Percentiles rank a stretch among this genome's conserved stretches.
These are phyloP conservation scores for Vultur gryphus DNA, from an alignment of 2,797 vertebrate species.

Conservation along the genomic window DNA sequence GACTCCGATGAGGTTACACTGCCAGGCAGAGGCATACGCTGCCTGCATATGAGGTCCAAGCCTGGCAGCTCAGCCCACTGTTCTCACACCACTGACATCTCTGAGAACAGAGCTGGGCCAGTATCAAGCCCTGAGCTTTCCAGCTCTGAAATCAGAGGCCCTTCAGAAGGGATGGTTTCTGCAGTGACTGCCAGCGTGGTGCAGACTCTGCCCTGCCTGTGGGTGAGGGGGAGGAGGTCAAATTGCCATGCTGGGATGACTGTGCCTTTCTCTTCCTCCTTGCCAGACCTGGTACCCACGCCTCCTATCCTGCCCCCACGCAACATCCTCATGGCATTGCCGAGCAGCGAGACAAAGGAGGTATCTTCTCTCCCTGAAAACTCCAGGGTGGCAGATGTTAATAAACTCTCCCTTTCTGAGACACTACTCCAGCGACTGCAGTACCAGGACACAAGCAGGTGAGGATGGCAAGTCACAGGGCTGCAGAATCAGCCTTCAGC, in stretches of 20 bases:
- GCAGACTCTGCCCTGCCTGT: background rate
- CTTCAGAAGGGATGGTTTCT: background rate
- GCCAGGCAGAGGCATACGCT: background rate
- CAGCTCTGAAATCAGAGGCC: background rate
- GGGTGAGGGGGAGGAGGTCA: background rate
- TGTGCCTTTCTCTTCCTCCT: background rate
- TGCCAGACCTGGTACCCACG: slow-evolving; percentile 70
- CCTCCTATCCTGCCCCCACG: slow-evolving; percentile 90
- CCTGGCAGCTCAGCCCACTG: background rate
- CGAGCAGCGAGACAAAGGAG: slow-evolving; percentile 80
- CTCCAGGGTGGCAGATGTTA: slow-evolving; percentile 66
- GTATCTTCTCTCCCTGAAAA: slow-evolving; percentile 10
- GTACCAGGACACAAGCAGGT: slow-evolving; percentile 85
- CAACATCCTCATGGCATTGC: slow-evolving; percentile 68
- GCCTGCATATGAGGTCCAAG: fast-evolving
- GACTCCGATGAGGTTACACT: background rate
- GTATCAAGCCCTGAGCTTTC: background rate
- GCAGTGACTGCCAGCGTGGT: background rate
- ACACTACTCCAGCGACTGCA: slow-evolving; percentile 84
- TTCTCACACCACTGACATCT: background rate
- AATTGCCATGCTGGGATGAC: background rate
- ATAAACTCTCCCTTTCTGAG: slow-evolving; percentile 78
- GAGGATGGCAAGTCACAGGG: background rate
- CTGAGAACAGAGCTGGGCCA: background rate
- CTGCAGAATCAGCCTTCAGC: background rate